Conservation (phyloP, 2,797 vertebrate genomes). For the Tapera naevia region DNA sequence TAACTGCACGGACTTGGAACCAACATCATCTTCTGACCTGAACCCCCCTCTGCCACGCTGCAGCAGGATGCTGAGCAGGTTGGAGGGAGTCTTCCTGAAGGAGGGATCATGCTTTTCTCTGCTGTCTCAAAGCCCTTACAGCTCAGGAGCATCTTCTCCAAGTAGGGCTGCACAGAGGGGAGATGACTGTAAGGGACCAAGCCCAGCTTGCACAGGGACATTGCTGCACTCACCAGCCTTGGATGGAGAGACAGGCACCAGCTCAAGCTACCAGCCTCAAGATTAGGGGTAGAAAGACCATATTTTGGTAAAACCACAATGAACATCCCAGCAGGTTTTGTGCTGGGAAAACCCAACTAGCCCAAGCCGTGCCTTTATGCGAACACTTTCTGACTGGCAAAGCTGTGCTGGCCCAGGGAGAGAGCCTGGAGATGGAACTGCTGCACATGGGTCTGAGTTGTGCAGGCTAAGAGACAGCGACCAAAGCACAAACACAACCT, state of each 20-base stretch:
- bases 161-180: neutral
- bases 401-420: neutral
- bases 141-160: neutral
- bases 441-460: fast-evolving
- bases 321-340: neutral
- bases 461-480: fast-evolving
- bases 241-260: neutral
- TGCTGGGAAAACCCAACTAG: neutral
- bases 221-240: neutral
- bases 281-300: neutral
- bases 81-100: neutral
- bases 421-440: neutral
- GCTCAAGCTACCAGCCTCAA: neutral
- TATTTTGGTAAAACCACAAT: neutral
- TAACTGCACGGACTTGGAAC: neutral
- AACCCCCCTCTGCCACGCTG: neutral
- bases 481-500: neutral
- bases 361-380: neutral
- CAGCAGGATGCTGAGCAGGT: neutral
- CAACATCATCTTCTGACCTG: neutral
- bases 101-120: neutral
- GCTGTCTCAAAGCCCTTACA: neutral
- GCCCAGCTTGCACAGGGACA: neutral
- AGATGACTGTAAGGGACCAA: neutral
- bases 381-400: neutral